Evolutionary conservation across 2,888 invertebrate genomes (phyloP).

Genomic region (Leptarthrus brevirostris): DNA sequence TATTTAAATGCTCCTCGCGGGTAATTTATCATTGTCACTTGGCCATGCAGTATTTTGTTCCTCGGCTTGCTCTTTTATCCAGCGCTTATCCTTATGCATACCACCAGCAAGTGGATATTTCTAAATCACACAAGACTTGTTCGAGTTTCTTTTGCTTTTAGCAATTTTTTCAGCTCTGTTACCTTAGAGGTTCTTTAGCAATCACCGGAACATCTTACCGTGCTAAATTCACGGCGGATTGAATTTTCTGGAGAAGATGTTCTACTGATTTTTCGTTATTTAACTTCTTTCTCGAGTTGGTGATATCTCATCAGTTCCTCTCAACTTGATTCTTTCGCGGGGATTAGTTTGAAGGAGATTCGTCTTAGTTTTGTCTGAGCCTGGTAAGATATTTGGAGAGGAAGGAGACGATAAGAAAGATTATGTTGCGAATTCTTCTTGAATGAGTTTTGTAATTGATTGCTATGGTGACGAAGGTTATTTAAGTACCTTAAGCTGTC

Average conservation of each 20-base stretch:
- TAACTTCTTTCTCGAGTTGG: conserved; percentile 12
- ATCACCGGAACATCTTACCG: conserved; percentile 3
- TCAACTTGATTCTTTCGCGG: neutral
- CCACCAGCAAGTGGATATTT: conserved; percentile 43
- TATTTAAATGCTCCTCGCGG: conserved; percentile 52
- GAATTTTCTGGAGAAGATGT: conserved; percentile 31
- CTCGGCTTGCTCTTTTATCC: conserved; percentile 30
- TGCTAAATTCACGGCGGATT: conserved; percentile 2
- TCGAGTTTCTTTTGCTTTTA: conserved; percentile 1
- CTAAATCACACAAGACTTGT: conserved; percentile 28
- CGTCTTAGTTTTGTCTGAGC: neutral
- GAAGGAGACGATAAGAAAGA: neutral
- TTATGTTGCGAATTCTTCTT: conserved; percentile 45
- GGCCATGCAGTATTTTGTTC: conserved; percentile 49
- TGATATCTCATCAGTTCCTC: conserved; percentile 19
- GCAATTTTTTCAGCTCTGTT: neutral
- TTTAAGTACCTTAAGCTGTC: conserved; percentile 5
- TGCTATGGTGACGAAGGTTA: conserved; percentile 32
- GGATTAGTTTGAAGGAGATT: neutral
- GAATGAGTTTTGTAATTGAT: conserved; percentile 52
- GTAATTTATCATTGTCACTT: conserved; percentile 54
- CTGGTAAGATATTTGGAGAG: neutral
- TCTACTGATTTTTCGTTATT: conserved; percentile 25
- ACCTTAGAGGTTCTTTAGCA: neutral
- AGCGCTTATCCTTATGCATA: conserved; percentile 15